Evolutionary conservation across 30 jellyfish, hydroid and myxozoan species (phyloP), one percentile per base, ranked within the genome.

Genomic region (Chrysaora quinquecirrha): DNA sequence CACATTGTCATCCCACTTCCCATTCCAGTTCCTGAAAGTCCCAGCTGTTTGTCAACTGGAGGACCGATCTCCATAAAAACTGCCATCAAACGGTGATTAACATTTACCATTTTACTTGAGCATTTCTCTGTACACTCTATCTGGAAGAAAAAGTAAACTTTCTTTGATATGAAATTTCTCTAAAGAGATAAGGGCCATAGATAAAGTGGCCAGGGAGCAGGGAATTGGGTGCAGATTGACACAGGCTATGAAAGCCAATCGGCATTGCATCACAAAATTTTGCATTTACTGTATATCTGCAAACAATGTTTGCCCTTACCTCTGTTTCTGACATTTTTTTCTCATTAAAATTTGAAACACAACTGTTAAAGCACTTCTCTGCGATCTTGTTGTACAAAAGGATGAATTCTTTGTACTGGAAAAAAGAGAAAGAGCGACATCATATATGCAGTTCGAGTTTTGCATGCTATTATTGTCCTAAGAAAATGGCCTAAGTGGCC

Each of bases 21-120:
- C 87, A 72, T 62, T 4, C 97, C 95, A 18, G 77, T 46, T 0
- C 99, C 99, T 10, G 99, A 58, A 11, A 94, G 77, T 25, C 99
- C 99, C 52, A 94, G 96, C 78, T 94, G 96, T 49, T 94, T 94
- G 65, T 94, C 99, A 18, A 94, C 97, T 28, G 99, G 99, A 1
- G 99, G 99, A 28, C 99, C 99, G 24, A 94, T 94, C 84, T 94
- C 97, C 99, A 94, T 94, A 65, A 94, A 94, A 2, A 94, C 96
- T 4, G 99, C 84, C 99, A 94, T 94, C 49, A 94, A 89, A 12
- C 99, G 80, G 61, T 94, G 99, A 62, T 87, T 94, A 21, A 75
- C 90, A 43, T 78, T 88, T 18, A 94, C 89, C 96, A 88, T 35
- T 78, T 94, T 94, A 14, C 89, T 86, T 30, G 97, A 96, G 73